These are phyloP conservation scores for Pholis gunnellus DNA, from an alignment of 2,113 vertebrate species.

Conservation along the genomic window DNA sequence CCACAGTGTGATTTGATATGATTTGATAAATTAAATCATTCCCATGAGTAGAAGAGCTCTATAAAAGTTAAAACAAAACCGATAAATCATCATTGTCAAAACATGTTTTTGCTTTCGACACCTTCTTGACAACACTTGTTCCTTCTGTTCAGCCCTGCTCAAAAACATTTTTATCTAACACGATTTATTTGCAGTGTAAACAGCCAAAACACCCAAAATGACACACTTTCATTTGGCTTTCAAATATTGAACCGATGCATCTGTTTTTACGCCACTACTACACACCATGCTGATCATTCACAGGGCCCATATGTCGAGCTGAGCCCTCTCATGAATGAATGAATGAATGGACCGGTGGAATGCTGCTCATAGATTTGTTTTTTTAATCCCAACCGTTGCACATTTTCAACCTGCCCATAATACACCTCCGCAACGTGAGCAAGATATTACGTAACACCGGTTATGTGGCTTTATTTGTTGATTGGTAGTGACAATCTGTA, in stretches of 20 bases:
- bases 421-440: constrained; percentile 7
- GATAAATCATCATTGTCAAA: not conserved
- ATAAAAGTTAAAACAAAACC: not conserved
- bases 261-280: constrained; percentile 9
- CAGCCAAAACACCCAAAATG: not conserved
- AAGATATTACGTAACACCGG: constrained; percentile 40
- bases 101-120: not conserved
- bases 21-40: not conserved
- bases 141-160: constrained; percentile 4
- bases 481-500: constrained; percentile 58
- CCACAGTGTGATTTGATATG: not conserved
- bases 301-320: constrained; percentile 61
- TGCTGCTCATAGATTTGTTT: constrained; percentile 61
- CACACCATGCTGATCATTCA: constrained; percentile 40
- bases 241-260: constrained; percentile 3
- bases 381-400: constrained; percentile 24
- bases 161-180: not conserved
- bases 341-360: constrained; percentile 72
- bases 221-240: not conserved
- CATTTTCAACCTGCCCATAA: constrained; percentile 2
- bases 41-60: not conserved
- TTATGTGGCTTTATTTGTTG: constrained; percentile 40
- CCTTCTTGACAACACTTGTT: not conserved
- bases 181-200: not conserved
- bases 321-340: constrained; percentile 59